phyloP scores from a whole-genome alignment of 2,797 vertebrate genomes.

The Pseudochromis fuscus region DNA sequence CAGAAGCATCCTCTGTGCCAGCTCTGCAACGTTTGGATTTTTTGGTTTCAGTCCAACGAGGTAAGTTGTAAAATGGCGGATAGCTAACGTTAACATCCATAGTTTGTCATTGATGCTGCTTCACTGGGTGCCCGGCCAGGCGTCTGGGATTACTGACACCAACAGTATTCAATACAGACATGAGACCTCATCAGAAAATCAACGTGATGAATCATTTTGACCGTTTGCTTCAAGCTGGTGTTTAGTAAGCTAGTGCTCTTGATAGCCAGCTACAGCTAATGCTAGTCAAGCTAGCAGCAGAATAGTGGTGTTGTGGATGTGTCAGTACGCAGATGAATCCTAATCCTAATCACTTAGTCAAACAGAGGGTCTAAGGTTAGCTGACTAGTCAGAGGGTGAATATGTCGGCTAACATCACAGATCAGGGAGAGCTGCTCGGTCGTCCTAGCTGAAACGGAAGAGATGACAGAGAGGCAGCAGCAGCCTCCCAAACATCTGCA shows the following conservation, averaged over 20 bases:
- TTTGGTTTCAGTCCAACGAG: slow-evolving; percentile 79
- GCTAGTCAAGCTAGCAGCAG: slow-evolving; percentile 44
- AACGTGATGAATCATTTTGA: background rate
- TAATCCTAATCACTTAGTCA: background rate
- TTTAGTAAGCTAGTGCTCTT: slow-evolving; percentile 2
- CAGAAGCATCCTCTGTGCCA: slow-evolving; percentile 24
- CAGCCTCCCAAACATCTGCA: slow-evolving; percentile 61
- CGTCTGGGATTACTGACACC: background rate
- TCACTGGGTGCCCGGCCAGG: background rate
- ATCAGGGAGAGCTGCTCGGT: slow-evolving; percentile 32
- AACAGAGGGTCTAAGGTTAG: background rate
- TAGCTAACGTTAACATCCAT: slow-evolving; percentile 81
- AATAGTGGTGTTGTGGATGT: slow-evolving; percentile 6
- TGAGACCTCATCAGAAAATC: background rate
- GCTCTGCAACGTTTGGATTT: slow-evolving; percentile 58
- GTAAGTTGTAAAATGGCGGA: slow-evolving; percentile 95
- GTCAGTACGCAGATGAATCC: background rate
- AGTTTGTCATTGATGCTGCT: slow-evolving; percentile 83
- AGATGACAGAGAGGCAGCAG: slow-evolving; percentile 27
- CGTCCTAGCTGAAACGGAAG: slow-evolving; percentile 38
- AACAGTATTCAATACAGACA: background rate
- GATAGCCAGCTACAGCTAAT: slow-evolving; percentile 45
- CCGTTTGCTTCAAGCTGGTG: slow-evolving; percentile 1
- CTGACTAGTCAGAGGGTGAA: background rate
- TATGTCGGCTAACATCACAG: background rate